Percentiles rank a stretch among this genome's conserved stretches.
Conservation (phyloP, 2,888 invertebrate species). For the Cyaniris semiargus region DNA sequence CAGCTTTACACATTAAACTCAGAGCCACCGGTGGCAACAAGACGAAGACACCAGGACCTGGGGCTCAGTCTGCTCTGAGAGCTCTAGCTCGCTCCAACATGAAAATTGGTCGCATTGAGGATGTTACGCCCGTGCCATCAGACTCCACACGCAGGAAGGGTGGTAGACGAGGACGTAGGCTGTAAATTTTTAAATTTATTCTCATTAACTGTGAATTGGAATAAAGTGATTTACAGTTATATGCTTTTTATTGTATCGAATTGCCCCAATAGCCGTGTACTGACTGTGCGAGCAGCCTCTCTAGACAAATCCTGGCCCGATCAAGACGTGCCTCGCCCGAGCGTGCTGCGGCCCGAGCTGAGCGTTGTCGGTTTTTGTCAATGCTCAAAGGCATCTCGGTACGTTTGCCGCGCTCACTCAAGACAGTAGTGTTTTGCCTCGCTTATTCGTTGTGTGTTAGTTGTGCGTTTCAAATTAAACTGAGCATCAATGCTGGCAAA, state of each 20-base stretch:
- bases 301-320: too few species aligned
- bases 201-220: constrained; percentile 63
- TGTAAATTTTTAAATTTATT: constrained; percentile 86
- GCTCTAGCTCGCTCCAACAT: constrained; percentile 99
- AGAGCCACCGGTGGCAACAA: constrained; percentile 99
- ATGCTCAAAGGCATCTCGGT: too few species aligned
- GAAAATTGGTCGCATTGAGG: constrained; percentile 99
- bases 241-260: constrained; percentile 48
- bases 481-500: too few species aligned
- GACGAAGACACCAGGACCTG: constrained; percentile 99
- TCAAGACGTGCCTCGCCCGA: too few species aligned
- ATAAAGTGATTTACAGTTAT: constrained; percentile 66
- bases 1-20: constrained; percentile 98
- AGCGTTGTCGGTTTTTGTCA: too few species aligned
- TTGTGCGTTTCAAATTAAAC: too few species aligned
- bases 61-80: constrained; percentile 98
- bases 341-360: too few species aligned
- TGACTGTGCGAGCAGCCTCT: too few species aligned
- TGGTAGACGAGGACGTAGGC: constrained; percentile 99
- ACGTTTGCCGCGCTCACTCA: too few species aligned
- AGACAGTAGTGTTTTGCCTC: too few species aligned
- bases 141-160: constrained; percentile 99
- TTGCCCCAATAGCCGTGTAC: too few species aligned
- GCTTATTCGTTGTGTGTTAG: too few species aligned
- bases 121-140: constrained; percentile 99